These are phyloP conservation scores for Tetramorium alpestre DNA, from an alignment of 1,140 invertebrate species.

Conservation along the genomic window DNA sequence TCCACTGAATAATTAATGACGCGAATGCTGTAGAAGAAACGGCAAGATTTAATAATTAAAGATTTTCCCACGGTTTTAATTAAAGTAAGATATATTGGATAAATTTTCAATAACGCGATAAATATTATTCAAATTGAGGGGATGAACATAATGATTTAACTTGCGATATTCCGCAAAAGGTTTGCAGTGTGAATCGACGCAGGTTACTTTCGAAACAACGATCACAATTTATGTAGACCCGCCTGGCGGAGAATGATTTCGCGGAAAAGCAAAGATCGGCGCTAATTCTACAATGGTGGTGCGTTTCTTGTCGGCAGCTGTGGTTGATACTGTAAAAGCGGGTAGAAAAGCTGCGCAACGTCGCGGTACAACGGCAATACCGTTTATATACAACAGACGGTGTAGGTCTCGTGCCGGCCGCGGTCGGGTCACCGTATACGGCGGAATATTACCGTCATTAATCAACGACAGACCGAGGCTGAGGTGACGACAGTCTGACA, in stretches of 20 bases:
- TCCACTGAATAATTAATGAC: neutral
- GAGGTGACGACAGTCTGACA: slow-evolving; percentile 76
- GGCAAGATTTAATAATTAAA: neutral
- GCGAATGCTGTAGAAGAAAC: neutral
- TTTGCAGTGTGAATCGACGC: neutral
- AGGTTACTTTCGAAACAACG: neutral
- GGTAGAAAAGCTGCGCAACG: slow-evolving; percentile 13
- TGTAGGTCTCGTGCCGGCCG: slow-evolving; percentile 48
- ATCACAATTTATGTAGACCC: neutral
- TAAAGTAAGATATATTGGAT: neutral
- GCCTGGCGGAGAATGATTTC: slow-evolving; percentile 29
- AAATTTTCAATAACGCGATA: neutral
- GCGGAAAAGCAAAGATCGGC: slow-evolving; percentile 58
- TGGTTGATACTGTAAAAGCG: slow-evolving; percentile 54
- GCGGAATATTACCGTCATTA: slow-evolving; percentile 76
- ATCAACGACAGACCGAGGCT: slow-evolving; percentile 73
- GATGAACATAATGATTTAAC: neutral
- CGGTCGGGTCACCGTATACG: slow-evolving; percentile 71
- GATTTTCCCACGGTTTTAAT: neutral
- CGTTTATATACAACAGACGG: slow-evolving; percentile 64
- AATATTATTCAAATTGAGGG: neutral
- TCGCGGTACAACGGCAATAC: slow-evolving; percentile 33
- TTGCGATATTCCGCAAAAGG: neutral
- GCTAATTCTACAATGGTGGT: slow-evolving; percentile 57
- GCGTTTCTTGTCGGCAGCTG: slow-evolving; percentile 61